Evolutionary conservation across 1,140 invertebrate species (phyloP).

Genomic region (Calliphora vicina): DNA sequence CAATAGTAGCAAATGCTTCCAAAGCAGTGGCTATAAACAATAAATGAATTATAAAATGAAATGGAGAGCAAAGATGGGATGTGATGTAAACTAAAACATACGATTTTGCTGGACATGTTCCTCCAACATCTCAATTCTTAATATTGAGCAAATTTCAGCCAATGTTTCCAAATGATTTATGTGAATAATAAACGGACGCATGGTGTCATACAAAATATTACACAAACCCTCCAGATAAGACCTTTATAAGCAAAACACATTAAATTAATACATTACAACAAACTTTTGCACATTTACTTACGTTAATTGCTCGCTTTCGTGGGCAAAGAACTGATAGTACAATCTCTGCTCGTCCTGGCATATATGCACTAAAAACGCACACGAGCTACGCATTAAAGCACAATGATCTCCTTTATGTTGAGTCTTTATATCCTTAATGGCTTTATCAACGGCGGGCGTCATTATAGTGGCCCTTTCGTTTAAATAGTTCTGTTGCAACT

Average conservation of each 20-base stretch:
- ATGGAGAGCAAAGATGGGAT: too few relatives aligned
- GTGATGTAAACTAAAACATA: conserved; percentile 63
- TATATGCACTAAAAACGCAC: conserved; percentile 88
- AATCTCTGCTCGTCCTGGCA: conserved; percentile 92
- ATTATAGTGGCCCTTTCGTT: conserved; percentile 71
- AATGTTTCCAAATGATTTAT: conserved; percentile 97
- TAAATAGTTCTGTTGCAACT: conserved; percentile 89
- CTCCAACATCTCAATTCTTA: conserved; percentile 93
- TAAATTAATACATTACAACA: not conserved
- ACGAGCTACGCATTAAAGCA: conserved; percentile 84
- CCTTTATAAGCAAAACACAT: conserved; percentile 58
- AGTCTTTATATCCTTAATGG: conserved; percentile 75
- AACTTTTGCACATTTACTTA: conserved; percentile 61
- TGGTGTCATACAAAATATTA: conserved; percentile 88
- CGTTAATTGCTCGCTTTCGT: conserved; percentile 72
- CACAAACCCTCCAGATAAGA: conserved; percentile 86
- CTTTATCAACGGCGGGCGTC: conserved; percentile 75
- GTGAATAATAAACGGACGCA: conserved; percentile 95
- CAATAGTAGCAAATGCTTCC: conserved; percentile 84
- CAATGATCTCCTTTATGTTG: conserved; percentile 86
- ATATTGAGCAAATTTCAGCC: conserved; percentile 94
- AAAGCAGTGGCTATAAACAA: conserved; percentile 68
- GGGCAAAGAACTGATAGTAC: conserved; percentile 88
- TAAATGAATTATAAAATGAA: not conserved
- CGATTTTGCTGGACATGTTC: conserved; percentile 90